Base-by-base conservation (phyloP, 2,113 vertebrate species). In the Lycaon pictus region DNA sequence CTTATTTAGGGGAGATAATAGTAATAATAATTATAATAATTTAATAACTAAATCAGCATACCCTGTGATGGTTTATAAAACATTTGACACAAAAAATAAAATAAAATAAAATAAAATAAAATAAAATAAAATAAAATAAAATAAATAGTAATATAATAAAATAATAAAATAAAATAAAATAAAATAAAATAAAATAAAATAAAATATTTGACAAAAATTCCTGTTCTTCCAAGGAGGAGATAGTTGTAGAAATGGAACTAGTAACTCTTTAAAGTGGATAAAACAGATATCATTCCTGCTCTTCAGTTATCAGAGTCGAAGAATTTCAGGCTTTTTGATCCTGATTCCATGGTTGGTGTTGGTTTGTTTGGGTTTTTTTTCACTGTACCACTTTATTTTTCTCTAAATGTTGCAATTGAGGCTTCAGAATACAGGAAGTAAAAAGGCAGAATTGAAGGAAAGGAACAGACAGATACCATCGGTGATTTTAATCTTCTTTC, bases 361-460 rank as follows among this genome's bases (percentile, higher is more conserved):
- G 32, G 32, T 12, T 63, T 63, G 3, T 23, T 27, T 8, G 56
- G 7, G 19, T 27, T 25, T 63, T 69, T 19, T 83, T 29, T 32
- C 51, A 71, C 11, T 74, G 12, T 79, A 60, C 67, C 43, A 67
- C 37, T 60, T 7, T 92, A 0, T 79, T 96, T 88, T 88, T 74
- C 35, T 88, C 48, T 93, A 97, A 84, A 29, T 62, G 37, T 35
- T 84, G 48, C 65, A 71, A 77, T 12, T 79, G 13, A 72, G 23
- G 37, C 65, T 95, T 92, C 51, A 96, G 76, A 94, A 81, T 81
- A 92, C 25, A 71, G 53, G 20, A 85, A 80, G 58, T 51, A 95
- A 80, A 95, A 94, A 69, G 9, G 37, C 74, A 93, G 65, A 94
- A 92, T 32, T 87, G 11, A 95, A 94, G 37, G 56, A 87, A 55